phyloP scores from a whole-genome alignment of 2,888 invertebrate species.

The Norana najaformis region DNA sequence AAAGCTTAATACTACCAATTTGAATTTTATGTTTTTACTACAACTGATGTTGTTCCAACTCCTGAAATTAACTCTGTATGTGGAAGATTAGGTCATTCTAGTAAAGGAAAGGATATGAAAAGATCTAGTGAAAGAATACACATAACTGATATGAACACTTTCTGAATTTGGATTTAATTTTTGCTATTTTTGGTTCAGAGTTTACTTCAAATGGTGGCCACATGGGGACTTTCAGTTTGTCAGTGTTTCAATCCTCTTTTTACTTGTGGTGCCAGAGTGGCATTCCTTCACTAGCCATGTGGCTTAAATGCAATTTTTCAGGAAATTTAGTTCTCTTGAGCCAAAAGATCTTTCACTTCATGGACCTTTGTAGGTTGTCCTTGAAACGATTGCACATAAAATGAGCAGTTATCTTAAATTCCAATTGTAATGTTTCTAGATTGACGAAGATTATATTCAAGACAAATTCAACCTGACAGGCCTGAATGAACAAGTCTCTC shows the following conservation, averaged over 20 bases:
- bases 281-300: neutral
- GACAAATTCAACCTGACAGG: slow-evolving; percentile 99
- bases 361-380: neutral
- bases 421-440: slow-evolving; percentile 67
- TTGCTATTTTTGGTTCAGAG: neutral
- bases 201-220: neutral
- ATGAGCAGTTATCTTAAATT: neutral
- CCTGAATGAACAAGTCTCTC: slow-evolving; percentile 98
- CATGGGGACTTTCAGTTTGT: neutral
- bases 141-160: too few species aligned
- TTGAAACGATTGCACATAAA: neutral
- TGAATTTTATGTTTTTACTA: too few species aligned
- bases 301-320: neutral
- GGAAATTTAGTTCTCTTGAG: neutral
- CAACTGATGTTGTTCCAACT: too few species aligned
- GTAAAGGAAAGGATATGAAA: too few species aligned
- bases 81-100: too few species aligned
- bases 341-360: neutral
- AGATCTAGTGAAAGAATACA: too few species aligned
- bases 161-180: neutral
- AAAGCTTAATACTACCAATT: too few species aligned
- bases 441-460: slow-evolving; percentile 99
- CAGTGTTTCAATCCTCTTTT: neutral
- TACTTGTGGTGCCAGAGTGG: neutral
- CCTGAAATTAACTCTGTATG: too few species aligned